Conservation (phyloP, 2,888 invertebrate species). For the Amiota mariae region DNA sequence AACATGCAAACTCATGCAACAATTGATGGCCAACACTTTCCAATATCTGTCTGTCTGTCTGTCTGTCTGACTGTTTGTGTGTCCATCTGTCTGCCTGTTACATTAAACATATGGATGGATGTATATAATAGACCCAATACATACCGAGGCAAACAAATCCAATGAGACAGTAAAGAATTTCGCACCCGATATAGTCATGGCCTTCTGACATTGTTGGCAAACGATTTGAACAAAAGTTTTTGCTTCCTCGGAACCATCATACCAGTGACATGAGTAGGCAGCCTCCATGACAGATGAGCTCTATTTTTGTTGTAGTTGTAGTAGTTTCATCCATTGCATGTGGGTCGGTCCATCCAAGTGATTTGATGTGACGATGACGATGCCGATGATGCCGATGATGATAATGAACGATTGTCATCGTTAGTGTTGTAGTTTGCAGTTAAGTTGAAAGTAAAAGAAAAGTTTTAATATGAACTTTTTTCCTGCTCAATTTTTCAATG, state of each 20-base stretch:
- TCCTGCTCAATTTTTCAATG: neutral
- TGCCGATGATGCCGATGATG: neutral
- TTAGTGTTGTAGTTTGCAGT: slow-evolving; percentile 2
- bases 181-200: slow-evolving; percentile 90
- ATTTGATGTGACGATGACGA: neutral
- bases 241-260: slow-evolving; percentile 91
- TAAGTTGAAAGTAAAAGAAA: slow-evolving; percentile 6
- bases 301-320: slow-evolving; percentile 72
- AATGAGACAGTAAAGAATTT: slow-evolving; percentile 92
- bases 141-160: slow-evolving; percentile 90
- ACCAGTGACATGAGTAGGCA: slow-evolving; percentile 92
- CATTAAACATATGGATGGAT: too few relatives aligned
- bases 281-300: slow-evolving; percentile 94
- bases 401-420: neutral
- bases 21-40: neutral
- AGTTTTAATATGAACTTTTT: neutral
- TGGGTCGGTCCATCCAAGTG: neutral
- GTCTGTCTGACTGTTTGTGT: neutral
- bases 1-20: neutral
- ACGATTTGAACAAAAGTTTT: slow-evolving; percentile 93
- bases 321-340: too few relatives aligned
- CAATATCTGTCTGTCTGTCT: neutral
- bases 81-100: neutral
- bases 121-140: slow-evolving; percentile 62
- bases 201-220: slow-evolving; percentile 92